Percentiles rank a stretch among this genome's conserved stretches.
Evolutionary conservation across 30 jellyfish, hydroid and myxozoan genomes (phyloP).

Genomic region (Aurelia coerulea): DNA sequence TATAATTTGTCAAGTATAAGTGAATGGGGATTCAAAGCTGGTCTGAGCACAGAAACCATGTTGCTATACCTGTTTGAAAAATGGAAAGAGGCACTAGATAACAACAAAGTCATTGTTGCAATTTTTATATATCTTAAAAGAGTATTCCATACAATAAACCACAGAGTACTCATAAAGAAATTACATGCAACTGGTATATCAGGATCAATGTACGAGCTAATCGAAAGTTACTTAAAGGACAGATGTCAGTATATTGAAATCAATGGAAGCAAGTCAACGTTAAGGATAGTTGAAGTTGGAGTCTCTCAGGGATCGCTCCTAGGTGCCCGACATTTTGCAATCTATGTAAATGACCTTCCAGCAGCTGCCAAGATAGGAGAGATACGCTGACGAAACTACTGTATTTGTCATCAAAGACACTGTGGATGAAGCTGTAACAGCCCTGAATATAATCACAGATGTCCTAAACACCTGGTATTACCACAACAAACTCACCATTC

Average conservation of each 20-base stretch:
- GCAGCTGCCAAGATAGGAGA: too few relatives aligned
- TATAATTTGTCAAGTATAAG: slow-evolving; percentile 5
- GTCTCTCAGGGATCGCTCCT: not conserved
- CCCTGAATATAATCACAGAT: slow-evolving; percentile 14
- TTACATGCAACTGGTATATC: too few relatives aligned
- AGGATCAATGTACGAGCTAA: too few relatives aligned
- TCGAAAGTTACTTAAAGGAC: not conserved
- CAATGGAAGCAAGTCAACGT: not conserved
- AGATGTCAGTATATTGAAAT: slow-evolving; percentile 4
- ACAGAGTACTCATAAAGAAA: too few relatives aligned
- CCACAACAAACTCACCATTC: slow-evolving; percentile 26
- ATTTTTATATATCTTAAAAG: too few relatives aligned
- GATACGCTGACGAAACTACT: too few relatives aligned
- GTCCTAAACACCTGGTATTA: slow-evolving; percentile 15
- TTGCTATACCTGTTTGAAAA: slow-evolving; percentile 23
- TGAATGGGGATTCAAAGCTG: slow-evolving; percentile 27
- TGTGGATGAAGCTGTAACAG: slow-evolving; percentile 15
- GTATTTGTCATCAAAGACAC: too few relatives aligned
- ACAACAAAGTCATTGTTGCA: slow-evolving; percentile 2
- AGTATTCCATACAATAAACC: too few relatives aligned
- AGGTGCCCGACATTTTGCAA: too few relatives aligned
- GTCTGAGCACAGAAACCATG: not conserved
- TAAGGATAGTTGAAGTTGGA: slow-evolving; percentile 7
- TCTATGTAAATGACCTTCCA: too few relatives aligned
- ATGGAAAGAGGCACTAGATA: slow-evolving; percentile 17